phyloP scores from a whole-genome alignment of 2,888 invertebrate species.

The Amphipoea lucens region DNA sequence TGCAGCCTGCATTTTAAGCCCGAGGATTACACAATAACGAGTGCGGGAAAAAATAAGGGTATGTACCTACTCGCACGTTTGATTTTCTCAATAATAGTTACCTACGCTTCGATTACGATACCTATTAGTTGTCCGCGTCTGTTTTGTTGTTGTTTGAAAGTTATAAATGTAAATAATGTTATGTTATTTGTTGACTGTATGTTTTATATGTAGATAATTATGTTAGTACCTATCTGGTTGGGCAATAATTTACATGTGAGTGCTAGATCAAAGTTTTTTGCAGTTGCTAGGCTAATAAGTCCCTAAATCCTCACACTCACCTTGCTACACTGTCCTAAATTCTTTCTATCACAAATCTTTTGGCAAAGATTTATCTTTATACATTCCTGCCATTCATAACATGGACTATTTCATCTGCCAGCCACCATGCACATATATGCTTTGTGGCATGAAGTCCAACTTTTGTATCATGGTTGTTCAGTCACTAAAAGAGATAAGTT shows the following conservation, averaged over 20 bases:
- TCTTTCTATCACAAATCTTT: too few relatives aligned
- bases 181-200: not conserved
- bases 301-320: not conserved
- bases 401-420: not conserved
- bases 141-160: slow-evolving; percentile 30
- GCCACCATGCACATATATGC: not conserved
- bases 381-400: not conserved
- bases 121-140: slow-evolving; percentile 23
- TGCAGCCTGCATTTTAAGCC: slow-evolving; percentile 87
- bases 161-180: slow-evolving; percentile 12
- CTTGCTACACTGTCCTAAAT: too few relatives aligned
- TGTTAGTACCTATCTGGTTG: not conserved
- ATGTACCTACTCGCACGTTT: slow-evolving; percentile 59
- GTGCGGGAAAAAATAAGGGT: slow-evolving; percentile 88
- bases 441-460: not conserved
- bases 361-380: not conserved
- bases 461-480: not conserved
- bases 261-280: not conserved
- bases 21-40: slow-evolving; percentile 86
- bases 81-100: slow-evolving; percentile 39
- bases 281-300: not conserved
- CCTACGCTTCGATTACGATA: slow-evolving; percentile 18
- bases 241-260: too few relatives aligned
- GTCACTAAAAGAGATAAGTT: too few relatives aligned
- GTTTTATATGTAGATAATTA: not conserved